Evolutionary conservation across 2,113 vertebrate genomes (phyloP), one percentile per base, ranked within the genome.

Genomic region (Melospiza melodia): DNA sequence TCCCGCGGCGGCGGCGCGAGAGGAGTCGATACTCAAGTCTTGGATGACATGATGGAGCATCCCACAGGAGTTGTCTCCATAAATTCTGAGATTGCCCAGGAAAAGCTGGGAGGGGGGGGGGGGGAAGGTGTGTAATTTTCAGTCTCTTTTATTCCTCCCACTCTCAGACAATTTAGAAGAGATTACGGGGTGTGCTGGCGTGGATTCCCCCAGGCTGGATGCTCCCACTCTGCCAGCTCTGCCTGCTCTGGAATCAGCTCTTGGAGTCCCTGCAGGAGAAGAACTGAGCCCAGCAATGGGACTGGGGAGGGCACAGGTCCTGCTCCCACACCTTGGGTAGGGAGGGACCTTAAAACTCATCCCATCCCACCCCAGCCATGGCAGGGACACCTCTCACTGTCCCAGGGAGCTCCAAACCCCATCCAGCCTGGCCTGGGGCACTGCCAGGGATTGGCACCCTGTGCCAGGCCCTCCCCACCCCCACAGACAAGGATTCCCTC

Each of bases 121-220:
- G 12, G 31, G 17, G 14, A 6, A 12, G 37, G 5, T 15, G 35
- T 27, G 18, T 31, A n/a, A 90, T 91, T 91, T 93, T 90, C 83
- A 22, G 79, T 85, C 62, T 65, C 58, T 93, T 89, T 91, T 94
- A 87, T 94, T 95, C 90, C 95, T 96, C 95, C 92, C 82, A 77
- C 94, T 91, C 54, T 54, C 73, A 63, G 84, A 72, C 33, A 82
- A 85, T 89, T 90, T 79, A 8, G 37, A 91, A 73, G 87, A 75
- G 48, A 84, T 84, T 18, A 35, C 0, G 25, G 58, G 25, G 15
- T 21, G 74, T 77, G 79, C 52, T 44, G 87, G 48, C 31, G 77
- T 59, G 66, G 87, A 69, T 44, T 75, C 69, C 89, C 87, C 80
- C 15, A n/a, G 51, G 66, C 68, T 75, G 77, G 57, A 39, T 41